These are phyloP conservation scores for Percina caprodes DNA, from an alignment of 2,113 vertebrate genomes.

Conservation along the genomic window DNA sequence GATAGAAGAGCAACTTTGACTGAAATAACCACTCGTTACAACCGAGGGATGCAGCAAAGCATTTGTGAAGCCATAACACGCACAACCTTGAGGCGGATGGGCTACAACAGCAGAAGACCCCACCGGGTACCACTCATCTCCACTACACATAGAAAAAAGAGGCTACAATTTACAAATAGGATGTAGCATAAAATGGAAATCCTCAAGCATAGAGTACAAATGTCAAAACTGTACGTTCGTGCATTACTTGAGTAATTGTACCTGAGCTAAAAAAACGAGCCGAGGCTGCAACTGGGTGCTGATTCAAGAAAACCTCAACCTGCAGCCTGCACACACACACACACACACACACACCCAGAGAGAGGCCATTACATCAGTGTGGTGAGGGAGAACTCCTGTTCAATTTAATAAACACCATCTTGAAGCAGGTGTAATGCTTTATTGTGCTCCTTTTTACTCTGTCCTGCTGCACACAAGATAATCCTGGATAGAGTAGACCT, in stretches of 20 bases:
- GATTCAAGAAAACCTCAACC: conserved; percentile 36
- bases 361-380: neutral
- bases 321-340: neutral
- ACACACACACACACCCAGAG: neutral
- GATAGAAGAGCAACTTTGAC: no score
- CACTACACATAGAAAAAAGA: no score
- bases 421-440: neutral
- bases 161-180: no score
- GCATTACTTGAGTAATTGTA: neutral
- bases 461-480: neutral
- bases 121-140: no score
- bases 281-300: neutral
- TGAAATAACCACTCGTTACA: no score
- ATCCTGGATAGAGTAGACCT: neutral
- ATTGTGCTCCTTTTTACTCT: neutral
- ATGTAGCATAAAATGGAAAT: neutral
- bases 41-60: no score
- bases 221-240: neutral
- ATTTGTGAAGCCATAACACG: no score
- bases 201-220: neutral
- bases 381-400: neutral
- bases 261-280: neutral
- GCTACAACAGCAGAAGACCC: no score
- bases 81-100: no score
- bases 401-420: conserved; percentile 6